Conservation (phyloP, 2,113 vertebrate genomes). For the Glaucomys volans region DNA sequence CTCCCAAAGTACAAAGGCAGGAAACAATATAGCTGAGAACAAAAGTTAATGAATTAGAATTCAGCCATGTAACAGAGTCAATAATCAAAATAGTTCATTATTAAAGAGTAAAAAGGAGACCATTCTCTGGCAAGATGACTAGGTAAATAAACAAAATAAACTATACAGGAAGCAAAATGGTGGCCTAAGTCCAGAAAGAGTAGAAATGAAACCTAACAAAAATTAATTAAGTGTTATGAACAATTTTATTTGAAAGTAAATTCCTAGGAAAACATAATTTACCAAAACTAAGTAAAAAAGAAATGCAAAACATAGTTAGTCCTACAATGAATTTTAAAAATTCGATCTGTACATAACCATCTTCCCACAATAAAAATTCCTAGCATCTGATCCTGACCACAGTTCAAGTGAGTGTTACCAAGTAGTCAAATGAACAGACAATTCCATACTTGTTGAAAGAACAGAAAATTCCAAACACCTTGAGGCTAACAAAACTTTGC, state of each 20-base stretch:
- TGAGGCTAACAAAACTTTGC: neutral
- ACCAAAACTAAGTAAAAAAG: too few species aligned
- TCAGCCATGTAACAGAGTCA: too few species aligned
- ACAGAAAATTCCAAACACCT: neutral
- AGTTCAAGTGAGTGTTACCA: neutral
- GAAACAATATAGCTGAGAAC: too few species aligned
- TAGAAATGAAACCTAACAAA: too few species aligned
- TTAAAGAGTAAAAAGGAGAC: neutral
- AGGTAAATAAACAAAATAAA: neutral
- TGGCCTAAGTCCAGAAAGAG: neutral
- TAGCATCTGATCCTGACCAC: neutral
- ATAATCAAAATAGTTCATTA: too few species aligned
- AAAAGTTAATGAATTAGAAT: too few species aligned
- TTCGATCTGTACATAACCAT: neutral
- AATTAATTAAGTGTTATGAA: too few species aligned
- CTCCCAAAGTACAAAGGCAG: too few species aligned
- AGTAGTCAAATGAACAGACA: neutral
- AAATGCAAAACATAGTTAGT: too few species aligned
- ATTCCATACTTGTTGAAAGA: neutral
- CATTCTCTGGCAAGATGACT: neutral
- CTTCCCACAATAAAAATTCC: neutral
- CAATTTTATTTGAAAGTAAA: too few species aligned
- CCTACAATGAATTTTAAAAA: too few species aligned
- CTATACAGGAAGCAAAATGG: neutral
- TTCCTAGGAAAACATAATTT: too few species aligned